phyloP scores from a whole-genome alignment of 2,888 invertebrate species.

The Bibio marci region DNA sequence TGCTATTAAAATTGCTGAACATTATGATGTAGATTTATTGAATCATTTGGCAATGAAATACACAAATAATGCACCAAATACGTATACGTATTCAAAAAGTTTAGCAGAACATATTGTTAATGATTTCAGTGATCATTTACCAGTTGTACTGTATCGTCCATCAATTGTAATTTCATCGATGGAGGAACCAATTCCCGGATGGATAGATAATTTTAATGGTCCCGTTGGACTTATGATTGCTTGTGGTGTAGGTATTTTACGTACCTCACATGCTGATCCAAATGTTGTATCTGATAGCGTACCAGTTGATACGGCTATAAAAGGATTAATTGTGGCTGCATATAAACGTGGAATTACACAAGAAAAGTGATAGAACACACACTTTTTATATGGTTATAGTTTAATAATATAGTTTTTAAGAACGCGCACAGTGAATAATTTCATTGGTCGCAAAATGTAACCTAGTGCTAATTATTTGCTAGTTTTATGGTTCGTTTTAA shows the following conservation, averaged over 20 bases:
- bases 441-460: too few relatives aligned
- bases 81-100: constrained; percentile 82
- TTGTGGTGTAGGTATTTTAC: constrained; percentile 52
- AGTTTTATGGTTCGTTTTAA: too few relatives aligned
- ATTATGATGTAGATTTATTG: constrained; percentile 35
- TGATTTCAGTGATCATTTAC: constrained; percentile 47
- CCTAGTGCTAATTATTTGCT: too few relatives aligned
- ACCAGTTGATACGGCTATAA: constrained; percentile 65
- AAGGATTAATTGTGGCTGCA: constrained; percentile 47
- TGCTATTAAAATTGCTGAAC: constrained; percentile 46
- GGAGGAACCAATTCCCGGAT: constrained; percentile 53
- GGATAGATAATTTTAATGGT: constrained; percentile 88
- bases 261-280: constrained; percentile 44
- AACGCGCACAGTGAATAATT: too few relatives aligned
- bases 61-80: constrained; percentile 59
- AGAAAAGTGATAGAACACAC: too few relatives aligned
- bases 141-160: constrained; percentile 65
- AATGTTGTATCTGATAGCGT: constrained; percentile 52
- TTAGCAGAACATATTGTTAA: constrained; percentile 65
- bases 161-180: constrained; percentile 59
- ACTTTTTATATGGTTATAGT: too few relatives aligned
- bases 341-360: constrained; percentile 40
- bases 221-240: constrained; percentile 59
- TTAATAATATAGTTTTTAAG: too few relatives aligned
- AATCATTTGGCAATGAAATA: constrained; percentile 44